A percentile compares a stretch with the other conserved stretches of the same genome.
Evolutionary conservation across 2,113 vertebrate genomes (phyloP).

Genomic region (Cisticola juncidis): DNA sequence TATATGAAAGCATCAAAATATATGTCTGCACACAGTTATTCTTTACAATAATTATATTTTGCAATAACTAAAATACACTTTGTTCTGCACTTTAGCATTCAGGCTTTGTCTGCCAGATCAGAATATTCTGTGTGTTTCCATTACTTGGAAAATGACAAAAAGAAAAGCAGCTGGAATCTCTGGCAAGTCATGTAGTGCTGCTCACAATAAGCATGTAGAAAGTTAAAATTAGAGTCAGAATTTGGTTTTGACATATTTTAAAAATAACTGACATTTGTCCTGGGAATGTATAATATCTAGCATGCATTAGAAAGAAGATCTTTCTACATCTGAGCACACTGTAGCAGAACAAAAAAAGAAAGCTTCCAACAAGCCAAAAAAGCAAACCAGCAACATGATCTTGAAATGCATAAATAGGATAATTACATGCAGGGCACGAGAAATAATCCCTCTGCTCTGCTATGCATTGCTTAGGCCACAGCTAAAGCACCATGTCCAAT

Average conservation of each 20-base stretch:
- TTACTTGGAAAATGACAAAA: conserved; percentile 7
- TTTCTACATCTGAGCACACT: not conserved
- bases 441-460: not conserved
- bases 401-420: conserved; percentile 5
- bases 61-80: not conserved
- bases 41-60: not conserved
- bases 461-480: not conserved
- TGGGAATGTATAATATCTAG: conserved; percentile 27
- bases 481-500: not conserved
- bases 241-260: conserved; percentile 32
- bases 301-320: not conserved
- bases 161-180: conserved; percentile 25
- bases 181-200: not conserved
- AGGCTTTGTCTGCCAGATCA: not conserved
- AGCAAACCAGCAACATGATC: not conserved
- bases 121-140: not conserved
- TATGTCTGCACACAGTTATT: not conserved
- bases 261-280: conserved; percentile 60
- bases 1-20: not conserved
- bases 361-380: not conserved
- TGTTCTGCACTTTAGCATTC: not conserved
- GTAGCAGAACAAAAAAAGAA: conserved; percentile 27
- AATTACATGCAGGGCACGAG: not conserved
- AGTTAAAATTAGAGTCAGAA: conserved; percentile 57
- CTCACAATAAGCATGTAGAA: conserved; percentile 11